Evolutionary conservation across 1,140 invertebrate species (phyloP).

Genomic region (Brachionus calyciflorus): DNA sequence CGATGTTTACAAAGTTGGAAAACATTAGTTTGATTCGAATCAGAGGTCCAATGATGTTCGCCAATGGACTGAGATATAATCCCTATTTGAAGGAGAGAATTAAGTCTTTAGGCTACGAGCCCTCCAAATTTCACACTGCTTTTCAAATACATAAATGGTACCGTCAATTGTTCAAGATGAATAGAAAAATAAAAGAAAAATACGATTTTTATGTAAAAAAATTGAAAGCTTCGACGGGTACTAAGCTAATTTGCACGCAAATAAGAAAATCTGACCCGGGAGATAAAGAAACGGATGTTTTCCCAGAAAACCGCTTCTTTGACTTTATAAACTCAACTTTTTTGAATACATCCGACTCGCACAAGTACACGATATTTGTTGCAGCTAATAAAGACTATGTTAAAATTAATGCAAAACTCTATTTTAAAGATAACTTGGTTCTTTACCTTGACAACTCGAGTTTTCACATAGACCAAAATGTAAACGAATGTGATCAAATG

Average conservation of each 20-base stretch:
- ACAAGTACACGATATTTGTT: slow-evolving; percentile 17
- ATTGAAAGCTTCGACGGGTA: neutral
- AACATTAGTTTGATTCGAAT: too few relatives aligned
- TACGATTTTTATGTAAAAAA: neutral
- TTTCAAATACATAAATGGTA: slow-evolving; percentile 24
- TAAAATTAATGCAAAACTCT: neutral
- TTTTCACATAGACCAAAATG: neutral
- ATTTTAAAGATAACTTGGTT: neutral
- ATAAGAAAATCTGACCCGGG: neutral
- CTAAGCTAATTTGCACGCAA: slow-evolving; percentile 18
- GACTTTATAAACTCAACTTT: slow-evolving; percentile 4
- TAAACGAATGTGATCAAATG: slow-evolving; percentile 1
- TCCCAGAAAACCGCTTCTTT: neutral
- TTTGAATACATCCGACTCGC: neutral
- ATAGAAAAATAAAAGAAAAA: neutral
- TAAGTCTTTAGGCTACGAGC: neutral
- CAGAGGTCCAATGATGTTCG: neutral
- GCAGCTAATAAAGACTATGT: neutral
- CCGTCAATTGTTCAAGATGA: slow-evolving; percentile 1
- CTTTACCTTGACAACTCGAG: neutral
- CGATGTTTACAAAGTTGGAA: neutral
- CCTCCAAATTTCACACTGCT: neutral
- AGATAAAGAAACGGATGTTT: neutral
- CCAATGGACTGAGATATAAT: neutral
- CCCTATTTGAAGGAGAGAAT: neutral